Conservation (phyloP, 2,113 vertebrate species). For the Istiophorus platypterus region DNA sequence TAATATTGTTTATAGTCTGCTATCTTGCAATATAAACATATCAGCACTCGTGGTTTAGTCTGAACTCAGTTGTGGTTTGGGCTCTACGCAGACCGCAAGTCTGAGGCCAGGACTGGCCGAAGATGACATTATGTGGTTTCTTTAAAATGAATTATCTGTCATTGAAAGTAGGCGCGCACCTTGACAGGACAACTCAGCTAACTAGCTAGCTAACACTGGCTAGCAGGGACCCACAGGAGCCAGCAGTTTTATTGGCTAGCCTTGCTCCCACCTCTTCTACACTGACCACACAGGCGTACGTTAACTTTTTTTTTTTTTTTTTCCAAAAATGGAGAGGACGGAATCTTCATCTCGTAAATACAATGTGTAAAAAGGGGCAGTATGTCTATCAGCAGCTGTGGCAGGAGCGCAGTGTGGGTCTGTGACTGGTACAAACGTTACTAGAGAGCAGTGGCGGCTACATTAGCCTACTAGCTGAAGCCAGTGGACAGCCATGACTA, state of each 20-base stretch:
- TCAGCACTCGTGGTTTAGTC: background rate
- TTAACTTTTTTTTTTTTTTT: background rate
- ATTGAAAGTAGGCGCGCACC: constrained; percentile 16
- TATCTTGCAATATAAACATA: background rate
- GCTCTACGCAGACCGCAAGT: background rate
- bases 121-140: background rate
- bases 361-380: background rate
- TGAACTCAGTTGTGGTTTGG: background rate
- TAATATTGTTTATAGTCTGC: background rate
- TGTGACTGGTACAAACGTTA: constrained; percentile 63
- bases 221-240: constrained; percentile 9
- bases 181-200: constrained; percentile 22
- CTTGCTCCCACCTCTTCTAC: constrained; percentile 27
- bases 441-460: constrained; percentile 66
- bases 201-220: constrained; percentile 34
- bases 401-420: constrained; percentile 25
- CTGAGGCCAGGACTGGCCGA: background rate
- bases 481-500: constrained; percentile 76
- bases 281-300: constrained; percentile 4
- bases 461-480: constrained; percentile 75
- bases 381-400: background rate
- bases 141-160: background rate
- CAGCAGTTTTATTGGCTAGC: constrained; percentile 38
- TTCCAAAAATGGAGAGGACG: background rate
- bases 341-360: background rate